Evolutionary conservation across 1,140 invertebrate species (phyloP).

Genomic region (Hycleus phaleratus): DNA sequence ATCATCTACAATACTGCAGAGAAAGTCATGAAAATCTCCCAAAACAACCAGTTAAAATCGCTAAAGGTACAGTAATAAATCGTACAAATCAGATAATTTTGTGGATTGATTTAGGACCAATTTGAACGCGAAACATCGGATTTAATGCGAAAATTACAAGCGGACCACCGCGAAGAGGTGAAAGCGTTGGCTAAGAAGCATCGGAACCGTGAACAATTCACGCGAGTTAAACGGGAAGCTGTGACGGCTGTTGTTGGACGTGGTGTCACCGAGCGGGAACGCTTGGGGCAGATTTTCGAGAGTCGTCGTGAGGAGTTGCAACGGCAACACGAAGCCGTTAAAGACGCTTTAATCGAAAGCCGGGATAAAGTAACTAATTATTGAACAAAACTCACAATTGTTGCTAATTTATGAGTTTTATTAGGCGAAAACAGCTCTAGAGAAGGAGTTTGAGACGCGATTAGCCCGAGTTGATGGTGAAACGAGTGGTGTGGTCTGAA

Average conservation of each 20-base stretch:
- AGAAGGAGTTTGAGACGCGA: slow-evolving; percentile 37
- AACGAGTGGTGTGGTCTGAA: slow-evolving; percentile 19
- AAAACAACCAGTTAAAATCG: slow-evolving; percentile 69
- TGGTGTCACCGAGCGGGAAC: slow-evolving; percentile 72
- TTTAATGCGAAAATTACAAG: slow-evolving; percentile 75
- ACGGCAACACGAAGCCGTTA: slow-evolving; percentile 70
- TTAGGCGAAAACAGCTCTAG: slow-evolving; percentile 36
- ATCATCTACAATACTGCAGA: slow-evolving; percentile 65
- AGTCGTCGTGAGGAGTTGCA: slow-evolving; percentile 66
- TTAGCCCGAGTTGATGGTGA: slow-evolving; percentile 35
- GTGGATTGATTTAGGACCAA: slow-evolving; percentile 43
- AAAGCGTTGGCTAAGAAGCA: slow-evolving; percentile 72
- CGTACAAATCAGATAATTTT: neutral
- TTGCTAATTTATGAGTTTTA: slow-evolving; percentile 2
- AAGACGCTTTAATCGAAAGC: slow-evolving; percentile 58
- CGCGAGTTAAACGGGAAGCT: slow-evolving; percentile 69
- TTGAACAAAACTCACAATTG: neutral
- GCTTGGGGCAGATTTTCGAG: slow-evolving; percentile 65
- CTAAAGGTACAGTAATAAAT: slow-evolving; percentile 40
- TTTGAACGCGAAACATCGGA: slow-evolving; percentile 73
- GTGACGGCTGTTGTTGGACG: slow-evolving; percentile 68
- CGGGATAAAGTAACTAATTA: slow-evolving; percentile 53
- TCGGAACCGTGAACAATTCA: slow-evolving; percentile 84
- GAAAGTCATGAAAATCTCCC: slow-evolving; percentile 70
- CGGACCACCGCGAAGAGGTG: slow-evolving; percentile 75